A percentile compares a stretch with the other conserved stretches of the same genome.
phyloP scores from a whole-genome alignment of 2,113 vertebrate species.

The Actenoides lindsayi region DNA sequence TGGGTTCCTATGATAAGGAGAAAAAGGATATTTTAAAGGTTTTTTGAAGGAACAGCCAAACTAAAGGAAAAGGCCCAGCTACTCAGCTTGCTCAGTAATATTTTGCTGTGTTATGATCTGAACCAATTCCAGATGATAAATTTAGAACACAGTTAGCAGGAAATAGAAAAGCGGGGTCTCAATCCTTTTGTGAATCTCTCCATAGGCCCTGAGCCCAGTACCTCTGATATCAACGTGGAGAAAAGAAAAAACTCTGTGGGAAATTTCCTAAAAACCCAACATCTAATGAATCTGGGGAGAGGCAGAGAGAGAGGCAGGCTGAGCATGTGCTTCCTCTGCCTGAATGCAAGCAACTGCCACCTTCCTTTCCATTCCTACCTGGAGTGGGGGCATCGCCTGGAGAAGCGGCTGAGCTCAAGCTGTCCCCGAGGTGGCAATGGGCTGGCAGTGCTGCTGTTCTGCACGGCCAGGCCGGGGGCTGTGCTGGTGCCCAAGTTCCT shows the following conservation, averaged over 20 bases:
- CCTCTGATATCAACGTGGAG: not conserved
- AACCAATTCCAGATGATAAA: not conserved
- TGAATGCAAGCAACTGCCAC: not conserved
- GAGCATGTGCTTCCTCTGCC: too few relatives aligned
- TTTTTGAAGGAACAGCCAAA: not conserved
- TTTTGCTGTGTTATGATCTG: not conserved
- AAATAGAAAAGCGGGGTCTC: not conserved
- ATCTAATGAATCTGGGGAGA: not conserved
- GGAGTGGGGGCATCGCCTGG: not conserved
- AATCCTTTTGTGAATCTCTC: not conserved
- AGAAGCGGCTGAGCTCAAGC: not conserved
- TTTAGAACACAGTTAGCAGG: not conserved
- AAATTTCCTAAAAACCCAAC: not conserved
- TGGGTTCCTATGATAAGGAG: not conserved
- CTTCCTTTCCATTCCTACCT: not conserved
- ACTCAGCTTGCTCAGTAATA: not conserved
- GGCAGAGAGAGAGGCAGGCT: not conserved
- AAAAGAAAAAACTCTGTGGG: not conserved
- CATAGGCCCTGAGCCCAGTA: not conserved
- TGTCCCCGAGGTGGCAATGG: rapidly evolving
- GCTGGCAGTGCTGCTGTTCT: not conserved
- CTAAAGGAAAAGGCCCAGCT: not conserved
- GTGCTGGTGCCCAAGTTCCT: not conserved
- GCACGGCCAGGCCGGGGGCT: not conserved
- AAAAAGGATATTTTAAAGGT: not conserved